Percentiles rank a stretch among this genome's conserved stretches.
phyloP scores from a whole-genome alignment of 92 coral and sea anemone species.

The Phenganax stokvisi region DNA sequence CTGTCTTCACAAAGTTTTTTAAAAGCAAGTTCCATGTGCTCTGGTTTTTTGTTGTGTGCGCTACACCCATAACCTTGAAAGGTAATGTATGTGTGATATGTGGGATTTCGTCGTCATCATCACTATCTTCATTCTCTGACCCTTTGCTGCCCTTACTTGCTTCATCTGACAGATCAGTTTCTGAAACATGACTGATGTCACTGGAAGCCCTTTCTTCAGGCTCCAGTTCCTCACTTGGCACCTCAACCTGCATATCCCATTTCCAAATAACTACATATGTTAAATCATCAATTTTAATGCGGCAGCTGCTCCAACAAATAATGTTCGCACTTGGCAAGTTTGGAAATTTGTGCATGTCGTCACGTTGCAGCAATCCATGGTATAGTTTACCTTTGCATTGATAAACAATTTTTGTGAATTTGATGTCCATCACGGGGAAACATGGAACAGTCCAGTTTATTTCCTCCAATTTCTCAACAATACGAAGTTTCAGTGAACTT shows the following conservation, averaged over 20 bases:
- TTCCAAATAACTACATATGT: conserved; percentile 43
- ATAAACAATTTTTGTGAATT: conserved; percentile 13
- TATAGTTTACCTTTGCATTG: conserved; percentile 16
- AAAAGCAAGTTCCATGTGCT: conserved; percentile 34
- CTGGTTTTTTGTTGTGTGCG: conserved; percentile 42
- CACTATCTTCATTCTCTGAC: conserved; percentile 2
- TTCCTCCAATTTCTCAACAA: conserved; percentile 22
- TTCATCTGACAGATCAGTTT: conserved; percentile 30
- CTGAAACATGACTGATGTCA: background rate
- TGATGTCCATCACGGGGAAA: conserved; percentile 39
- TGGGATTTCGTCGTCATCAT: conserved; percentile 12
- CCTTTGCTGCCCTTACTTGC: background rate
- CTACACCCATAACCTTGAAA: conserved; percentile 53
- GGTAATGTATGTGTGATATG: conserved; percentile 42
- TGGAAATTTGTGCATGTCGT: conserved; percentile 8
- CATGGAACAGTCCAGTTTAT: conserved; percentile 36
- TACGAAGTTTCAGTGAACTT: background rate
- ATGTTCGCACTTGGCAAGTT: conserved; percentile 18
- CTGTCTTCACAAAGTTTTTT: conserved; percentile 1
- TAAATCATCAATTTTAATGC: conserved; percentile 12
- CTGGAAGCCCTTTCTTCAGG: conserved; percentile 16
- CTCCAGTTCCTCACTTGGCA: conserved; percentile 33
- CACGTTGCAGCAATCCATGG: conserved; percentile 30
- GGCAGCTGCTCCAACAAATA: conserved; percentile 40
- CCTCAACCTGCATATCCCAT: conserved; percentile 21